Evolutionary conservation across 2,888 invertebrate species (phyloP), one percentile per base, ranked within the genome.

Genomic region (Unio pictorum): DNA sequence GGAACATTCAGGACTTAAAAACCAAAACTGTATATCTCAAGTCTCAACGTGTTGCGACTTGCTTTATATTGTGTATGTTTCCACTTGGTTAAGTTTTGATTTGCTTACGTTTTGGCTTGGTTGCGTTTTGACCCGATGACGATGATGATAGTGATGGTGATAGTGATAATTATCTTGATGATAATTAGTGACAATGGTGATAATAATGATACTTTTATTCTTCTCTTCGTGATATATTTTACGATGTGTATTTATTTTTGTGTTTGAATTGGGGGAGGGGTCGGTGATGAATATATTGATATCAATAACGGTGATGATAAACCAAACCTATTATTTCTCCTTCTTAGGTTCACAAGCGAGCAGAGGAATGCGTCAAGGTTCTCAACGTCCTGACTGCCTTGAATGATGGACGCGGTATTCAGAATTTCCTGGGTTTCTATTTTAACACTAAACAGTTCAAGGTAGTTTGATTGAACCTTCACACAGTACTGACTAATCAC

Each of bases 381-480:
- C 76, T 93, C 26, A 91, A 93, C 79, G 88, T 92, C 63, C 80
- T 93, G 63, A 86, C 90, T 55, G 84, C 89, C 20, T 84, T 93
- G 56, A 92, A 93, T 74, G 81, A 87, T 0, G 93, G 93, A 1
- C 80, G 82, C 59, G 87, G 90, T 56, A 88, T 91, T 4, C 83
- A 90, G 66, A 92, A 92, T 84, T 87, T 92, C 45, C 82, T 92
- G 67, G 89, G 90, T 68, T 79, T 86, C 26, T 84, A 86, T 55
- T 89, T 91, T 71, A 85, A 90, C 71, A 81, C 90, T 6, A 81
- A 81, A 61, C 85, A 85, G 72, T 90, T 91, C 72, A 87, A 90
- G 84, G 91, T 91, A 79, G 75, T 78, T 67, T 56, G 54, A 15
- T 20, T 55, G 17, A 55, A 23, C 15, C 4, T 30, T 5, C 55